Percentiles rank a stretch among this genome's conserved stretches.
Evolutionary conservation across 2,888 invertebrate species (phyloP).

Genomic region (Parnassius smintheus): DNA sequence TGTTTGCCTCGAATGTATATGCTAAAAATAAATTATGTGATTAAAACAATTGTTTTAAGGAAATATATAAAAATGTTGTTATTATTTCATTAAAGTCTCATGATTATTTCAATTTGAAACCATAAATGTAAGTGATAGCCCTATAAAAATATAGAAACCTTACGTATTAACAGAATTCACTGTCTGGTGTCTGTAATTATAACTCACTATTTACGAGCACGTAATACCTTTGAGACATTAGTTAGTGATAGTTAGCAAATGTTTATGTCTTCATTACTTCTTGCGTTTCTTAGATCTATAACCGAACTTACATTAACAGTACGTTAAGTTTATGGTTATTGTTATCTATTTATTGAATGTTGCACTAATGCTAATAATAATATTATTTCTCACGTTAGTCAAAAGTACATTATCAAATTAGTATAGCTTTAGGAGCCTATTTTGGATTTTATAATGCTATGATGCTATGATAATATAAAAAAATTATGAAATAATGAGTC

Average conservation of each 20-base stretch:
- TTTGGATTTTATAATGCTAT: too few relatives aligned
- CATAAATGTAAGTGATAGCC: neutral
- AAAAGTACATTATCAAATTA: too few relatives aligned
- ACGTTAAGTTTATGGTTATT: conserved; percentile 11
- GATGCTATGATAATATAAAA: too few relatives aligned
- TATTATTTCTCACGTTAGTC: too few relatives aligned
- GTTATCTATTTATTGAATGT: conserved; percentile 3
- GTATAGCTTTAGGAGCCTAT: too few relatives aligned
- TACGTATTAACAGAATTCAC: conserved; percentile 3
- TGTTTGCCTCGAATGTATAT: too few relatives aligned
- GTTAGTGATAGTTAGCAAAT: conserved; percentile 17
- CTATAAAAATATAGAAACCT: conserved; percentile 7
- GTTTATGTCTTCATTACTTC: conserved; percentile 21
- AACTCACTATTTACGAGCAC: conserved; percentile 10
- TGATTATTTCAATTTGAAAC: too few relatives aligned
- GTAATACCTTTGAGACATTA: conserved; percentile 3
- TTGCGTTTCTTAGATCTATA: conserved; percentile 6
- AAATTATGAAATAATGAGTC: too few relatives aligned
- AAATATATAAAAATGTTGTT: too few relatives aligned
- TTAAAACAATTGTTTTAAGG: too few relatives aligned
- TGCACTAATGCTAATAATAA: neutral
- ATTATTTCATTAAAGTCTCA: neutral
- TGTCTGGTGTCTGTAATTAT: conserved; percentile 8
- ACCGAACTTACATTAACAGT: conserved; percentile 3
- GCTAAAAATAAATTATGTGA: too few relatives aligned